Conservation (phyloP, 2,888 invertebrate genomes). For the Platycheirus albimanus region DNA sequence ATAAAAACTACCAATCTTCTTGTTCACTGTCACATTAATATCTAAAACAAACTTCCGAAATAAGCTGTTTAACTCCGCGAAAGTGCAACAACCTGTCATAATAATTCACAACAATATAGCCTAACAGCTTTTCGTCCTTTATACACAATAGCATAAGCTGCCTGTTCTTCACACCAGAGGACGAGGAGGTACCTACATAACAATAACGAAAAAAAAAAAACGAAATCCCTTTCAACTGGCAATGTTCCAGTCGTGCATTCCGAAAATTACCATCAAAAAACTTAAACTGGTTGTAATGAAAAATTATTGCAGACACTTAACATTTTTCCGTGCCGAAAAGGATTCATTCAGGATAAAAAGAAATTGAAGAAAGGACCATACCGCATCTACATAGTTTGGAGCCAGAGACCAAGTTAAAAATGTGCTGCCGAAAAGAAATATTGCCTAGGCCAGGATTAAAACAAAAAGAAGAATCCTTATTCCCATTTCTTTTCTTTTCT, state of each 20-base stretch:
- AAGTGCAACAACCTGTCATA: slow-evolving; percentile 63
- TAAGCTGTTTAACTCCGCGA: slow-evolving; percentile 52
- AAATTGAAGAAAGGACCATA: slow-evolving; percentile 28
- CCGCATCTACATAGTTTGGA: too few relatives aligned
- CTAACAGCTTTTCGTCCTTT: slow-evolving; percentile 5
- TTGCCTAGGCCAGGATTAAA: slow-evolving; percentile 34
- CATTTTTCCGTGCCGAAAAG: slow-evolving; percentile 66
- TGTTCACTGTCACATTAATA: not conserved
- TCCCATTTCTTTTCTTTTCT: slow-evolving; percentile 15
- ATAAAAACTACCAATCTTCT: slow-evolving; percentile 27
- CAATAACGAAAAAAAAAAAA: not conserved
- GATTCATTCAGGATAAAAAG: slow-evolving; percentile 44
- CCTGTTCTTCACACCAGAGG: not conserved
- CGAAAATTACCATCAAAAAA: slow-evolving; percentile 59
- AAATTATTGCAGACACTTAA: slow-evolving; percentile 73
- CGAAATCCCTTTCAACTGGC: not conserved
- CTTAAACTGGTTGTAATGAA: slow-evolving; percentile 70
- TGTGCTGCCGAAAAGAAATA: slow-evolving; percentile 66
- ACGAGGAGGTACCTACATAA: too few relatives aligned
- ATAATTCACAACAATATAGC: slow-evolving; percentile 56
- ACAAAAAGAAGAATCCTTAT: not conserved
- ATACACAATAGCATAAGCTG: slow-evolving; percentile 48
- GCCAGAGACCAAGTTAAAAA: slow-evolving; percentile 46
- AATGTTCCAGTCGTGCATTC: slow-evolving; percentile 42
- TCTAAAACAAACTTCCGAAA: slow-evolving; percentile 46